Evolutionary conservation across 37 sponge, comb jelly and placozoan species (phyloP).

Genomic region (Crambe crambe): DNA sequence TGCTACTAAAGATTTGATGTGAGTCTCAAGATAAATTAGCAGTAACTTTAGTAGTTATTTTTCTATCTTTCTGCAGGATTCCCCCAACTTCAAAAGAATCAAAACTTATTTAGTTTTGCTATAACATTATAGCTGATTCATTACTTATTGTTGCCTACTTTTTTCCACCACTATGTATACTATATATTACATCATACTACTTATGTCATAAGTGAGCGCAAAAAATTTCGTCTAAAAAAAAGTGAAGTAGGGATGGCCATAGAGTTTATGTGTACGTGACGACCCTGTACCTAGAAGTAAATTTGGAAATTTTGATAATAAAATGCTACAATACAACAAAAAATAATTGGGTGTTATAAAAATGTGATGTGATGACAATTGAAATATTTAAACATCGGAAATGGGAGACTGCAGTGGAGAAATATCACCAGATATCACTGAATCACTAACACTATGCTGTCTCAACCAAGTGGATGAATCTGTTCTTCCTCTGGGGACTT

Average conservation of each 20-base stretch:
- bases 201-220: too few relatives aligned
- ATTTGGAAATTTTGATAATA: too few relatives aligned
- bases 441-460: neutral
- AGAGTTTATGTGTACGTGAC: too few relatives aligned
- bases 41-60: neutral
- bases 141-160: neutral
- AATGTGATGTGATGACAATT: too few relatives aligned
- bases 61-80: conserved; percentile 13
- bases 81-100: conserved; percentile 35
- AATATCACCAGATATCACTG: conserved; percentile 26
- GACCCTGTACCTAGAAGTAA: too few relatives aligned
- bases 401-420: conserved; percentile 33
- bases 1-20: conserved; percentile 66
- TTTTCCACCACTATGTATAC: neutral
- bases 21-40: conserved; percentile 16
- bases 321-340: too few relatives aligned
- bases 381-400: conserved; percentile 22
- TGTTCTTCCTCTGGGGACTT: conserved; percentile 43
- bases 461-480: conserved; percentile 62
- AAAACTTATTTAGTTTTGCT: conserved; percentile 18
- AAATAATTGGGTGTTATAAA: too few relatives aligned
- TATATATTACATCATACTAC: too few relatives aligned
- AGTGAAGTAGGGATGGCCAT: too few relatives aligned
- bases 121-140: neutral
- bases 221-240: too few relatives aligned